These are phyloP conservation scores for Agonopterix arenella DNA, from an alignment of 2,888 invertebrate species.

Conservation along the genomic window DNA sequence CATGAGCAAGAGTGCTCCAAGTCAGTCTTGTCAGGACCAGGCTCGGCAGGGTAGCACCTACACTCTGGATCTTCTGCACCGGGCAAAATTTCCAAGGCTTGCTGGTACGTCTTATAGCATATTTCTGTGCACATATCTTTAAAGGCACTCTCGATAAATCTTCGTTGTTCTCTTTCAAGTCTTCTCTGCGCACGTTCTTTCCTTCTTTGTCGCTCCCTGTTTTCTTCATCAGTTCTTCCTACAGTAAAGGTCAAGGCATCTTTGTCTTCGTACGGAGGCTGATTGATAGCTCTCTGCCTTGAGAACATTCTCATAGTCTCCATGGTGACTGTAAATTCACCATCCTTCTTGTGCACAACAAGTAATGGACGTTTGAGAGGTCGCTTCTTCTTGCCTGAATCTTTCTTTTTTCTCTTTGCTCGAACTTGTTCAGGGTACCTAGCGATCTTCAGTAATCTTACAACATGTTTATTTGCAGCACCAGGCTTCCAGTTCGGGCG, in stretches of 20 bases:
- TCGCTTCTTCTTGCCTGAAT: conserved; percentile 34
- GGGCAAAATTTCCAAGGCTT: conserved; percentile 58
- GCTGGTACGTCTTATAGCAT: conserved; percentile 63
- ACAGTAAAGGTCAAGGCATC: conserved; percentile 52
- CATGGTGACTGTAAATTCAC: conserved; percentile 62
- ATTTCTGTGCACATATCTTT: conserved; percentile 62
- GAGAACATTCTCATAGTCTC: conserved; percentile 59
- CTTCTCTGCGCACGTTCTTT: conserved; percentile 53
- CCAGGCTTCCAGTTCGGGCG: conserved; percentile 66
- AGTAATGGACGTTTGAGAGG: conserved; percentile 56
- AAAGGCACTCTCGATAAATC: conserved; percentile 60
- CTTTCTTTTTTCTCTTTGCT: conserved; percentile 52
- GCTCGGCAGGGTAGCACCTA: conserved; percentile 45
- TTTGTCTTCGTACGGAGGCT: conserved; percentile 65
- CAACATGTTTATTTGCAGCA: conserved; percentile 56
- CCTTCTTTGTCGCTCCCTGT: conserved; percentile 45
- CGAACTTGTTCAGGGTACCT: conserved; percentile 46
- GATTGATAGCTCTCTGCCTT: conserved; percentile 49
- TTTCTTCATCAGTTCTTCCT: conserved; percentile 65
- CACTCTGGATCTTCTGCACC: conserved; percentile 53
- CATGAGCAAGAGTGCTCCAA: conserved; percentile 57
- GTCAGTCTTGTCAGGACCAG: conserved; percentile 37
- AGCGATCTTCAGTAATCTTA: conserved; percentile 51
- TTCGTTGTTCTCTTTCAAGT: conserved; percentile 53
- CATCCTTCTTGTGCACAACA: conserved; percentile 56